Evolutionary conservation across 2,113 vertebrate genomes (phyloP), one percentile per base, ranked within the genome.

Genomic region (Xiphophorus maculatus): DNA sequence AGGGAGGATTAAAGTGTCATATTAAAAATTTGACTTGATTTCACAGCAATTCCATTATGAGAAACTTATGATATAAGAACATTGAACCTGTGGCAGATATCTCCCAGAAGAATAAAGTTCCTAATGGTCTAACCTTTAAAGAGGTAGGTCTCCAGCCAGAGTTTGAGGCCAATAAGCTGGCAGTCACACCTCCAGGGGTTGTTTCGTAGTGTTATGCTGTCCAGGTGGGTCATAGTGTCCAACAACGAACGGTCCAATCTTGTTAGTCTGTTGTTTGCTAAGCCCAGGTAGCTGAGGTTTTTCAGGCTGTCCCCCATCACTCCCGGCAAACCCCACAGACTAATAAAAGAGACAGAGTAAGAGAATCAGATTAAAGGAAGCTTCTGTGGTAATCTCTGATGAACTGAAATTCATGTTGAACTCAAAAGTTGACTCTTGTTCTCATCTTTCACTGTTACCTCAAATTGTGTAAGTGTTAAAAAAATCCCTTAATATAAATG

Each of bases 151-250:
- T 99, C 98, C 93, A 99, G 89, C 98, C 98, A 99, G 76, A 99
- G 94, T 92, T 99, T 99, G 81, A 99, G 92, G 73, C 95, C 94
- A 76, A 97, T 95, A 76, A 97, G 86, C 60, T 96, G 96, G 80
- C 98, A 99, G 71, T 96, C 96, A 80, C 98, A 99, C 88, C 94
- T 96, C 98, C 97, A 99, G 69, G 95, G 95, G 91, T 99, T 99
- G 74, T 94, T 94, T 88, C 92, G 93, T 81, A 98, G 94, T 70
- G 95, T 91, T 73, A 99, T 83, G 69, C 94, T 91, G 91, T 95
- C 95, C 84, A 99, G 84, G 8, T 86, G 95, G 73, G 92, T 93
- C 84, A 99, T 94, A 27, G 94, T 94, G 77, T 99, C 97, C 79
- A 99, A 82, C 30, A 98, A 85, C 30, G 91, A 89, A 35, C 96